A percentile compares a stretch with the other conserved stretches of the same genome.
These are phyloP conservation scores for Pelmatolapia mariae DNA, from an alignment of 2,113 vertebrate species.

Conservation along the genomic window DNA sequence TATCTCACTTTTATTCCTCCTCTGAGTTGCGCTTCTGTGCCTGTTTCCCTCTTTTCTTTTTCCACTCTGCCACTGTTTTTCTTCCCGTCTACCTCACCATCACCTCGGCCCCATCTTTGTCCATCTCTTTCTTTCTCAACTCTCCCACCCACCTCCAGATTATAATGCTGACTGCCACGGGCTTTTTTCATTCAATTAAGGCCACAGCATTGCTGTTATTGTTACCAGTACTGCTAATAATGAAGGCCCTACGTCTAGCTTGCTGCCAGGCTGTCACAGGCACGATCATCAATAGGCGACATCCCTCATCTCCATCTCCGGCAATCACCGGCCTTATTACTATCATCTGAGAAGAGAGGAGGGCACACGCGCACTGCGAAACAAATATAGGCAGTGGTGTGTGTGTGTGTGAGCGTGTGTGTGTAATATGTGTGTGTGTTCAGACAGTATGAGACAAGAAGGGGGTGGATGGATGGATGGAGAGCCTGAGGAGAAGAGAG, in stretches of 20 bases:
- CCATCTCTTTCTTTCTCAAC: not conserved
- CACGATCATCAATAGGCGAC: conserved; percentile 46
- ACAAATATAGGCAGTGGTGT: not conserved
- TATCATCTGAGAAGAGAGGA: conserved; percentile 39
- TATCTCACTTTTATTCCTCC: not conserved
- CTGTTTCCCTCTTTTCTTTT: not conserved
- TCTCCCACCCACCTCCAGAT: not conserved
- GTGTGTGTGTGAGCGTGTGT: not conserved
- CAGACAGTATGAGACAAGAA: conserved; percentile 31
- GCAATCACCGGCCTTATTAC: conserved; percentile 61
- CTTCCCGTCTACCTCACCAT: not conserved
- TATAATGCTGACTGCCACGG: not conserved
- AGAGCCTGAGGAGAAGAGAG: conserved; percentile 55
- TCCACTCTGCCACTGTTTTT: not conserved
- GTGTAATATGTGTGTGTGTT: not conserved
- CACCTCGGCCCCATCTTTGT: not conserved
- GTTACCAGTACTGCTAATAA: conserved; percentile 55
- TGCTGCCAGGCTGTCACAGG: conserved; percentile 46
- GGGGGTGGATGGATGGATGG: conserved; percentile 61
- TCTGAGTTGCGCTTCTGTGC: not conserved
- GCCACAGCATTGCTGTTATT: conserved; percentile 52
- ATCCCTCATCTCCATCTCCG: conserved; percentile 52
- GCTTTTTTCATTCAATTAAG: conserved; percentile 62
- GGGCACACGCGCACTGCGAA: not conserved
- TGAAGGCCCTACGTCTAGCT: conserved; percentile 37